A percentile compares a stretch with the other conserved stretches of the same genome.
Evolutionary conservation across 2,113 vertebrate species (phyloP).

Genomic region (Peromyscus maniculatus): DNA sequence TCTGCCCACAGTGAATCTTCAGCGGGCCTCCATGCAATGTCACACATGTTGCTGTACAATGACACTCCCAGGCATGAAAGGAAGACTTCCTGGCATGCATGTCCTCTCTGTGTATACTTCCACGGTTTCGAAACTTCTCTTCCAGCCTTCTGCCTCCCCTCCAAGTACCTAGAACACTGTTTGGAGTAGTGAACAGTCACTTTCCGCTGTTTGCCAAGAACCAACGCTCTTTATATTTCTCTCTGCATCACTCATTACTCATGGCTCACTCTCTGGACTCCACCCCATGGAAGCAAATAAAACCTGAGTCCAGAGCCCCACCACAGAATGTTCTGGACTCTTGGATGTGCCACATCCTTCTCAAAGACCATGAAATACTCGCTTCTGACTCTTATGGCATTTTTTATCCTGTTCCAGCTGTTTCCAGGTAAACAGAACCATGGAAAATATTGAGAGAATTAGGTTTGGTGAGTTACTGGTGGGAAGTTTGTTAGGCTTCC

Average conservation of each 20-base stretch:
- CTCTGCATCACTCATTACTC: background rate
- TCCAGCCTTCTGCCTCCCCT: background rate
- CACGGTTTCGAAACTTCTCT: background rate
- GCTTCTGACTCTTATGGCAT: constrained; percentile 47
- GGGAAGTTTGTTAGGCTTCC: background rate
- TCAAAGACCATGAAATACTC: constrained; percentile 63
- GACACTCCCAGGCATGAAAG: too few relatives aligned
- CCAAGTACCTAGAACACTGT: background rate
- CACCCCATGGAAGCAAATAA: constrained; percentile 57
- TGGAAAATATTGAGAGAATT: background rate
- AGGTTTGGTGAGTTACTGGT: background rate
- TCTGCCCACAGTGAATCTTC: background rate
- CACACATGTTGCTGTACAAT: background rate
- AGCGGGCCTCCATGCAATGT: background rate
- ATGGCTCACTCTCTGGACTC: background rate
- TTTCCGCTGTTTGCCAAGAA: background rate
- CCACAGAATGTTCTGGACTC: constrained; percentile 40
- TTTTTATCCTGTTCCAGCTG: constrained; percentile 65
- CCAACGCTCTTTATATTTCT: background rate
- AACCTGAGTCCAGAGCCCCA: constrained; percentile 34
- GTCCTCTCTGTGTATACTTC: background rate
- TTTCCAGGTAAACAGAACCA: constrained; percentile 67
- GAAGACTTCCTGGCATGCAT: background rate
- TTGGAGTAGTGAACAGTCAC: background rate
- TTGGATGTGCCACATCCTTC: constrained; percentile 21